Base-by-base conservation (phyloP, 2,888 invertebrate species). In the Drosophila longiperda region DNA sequence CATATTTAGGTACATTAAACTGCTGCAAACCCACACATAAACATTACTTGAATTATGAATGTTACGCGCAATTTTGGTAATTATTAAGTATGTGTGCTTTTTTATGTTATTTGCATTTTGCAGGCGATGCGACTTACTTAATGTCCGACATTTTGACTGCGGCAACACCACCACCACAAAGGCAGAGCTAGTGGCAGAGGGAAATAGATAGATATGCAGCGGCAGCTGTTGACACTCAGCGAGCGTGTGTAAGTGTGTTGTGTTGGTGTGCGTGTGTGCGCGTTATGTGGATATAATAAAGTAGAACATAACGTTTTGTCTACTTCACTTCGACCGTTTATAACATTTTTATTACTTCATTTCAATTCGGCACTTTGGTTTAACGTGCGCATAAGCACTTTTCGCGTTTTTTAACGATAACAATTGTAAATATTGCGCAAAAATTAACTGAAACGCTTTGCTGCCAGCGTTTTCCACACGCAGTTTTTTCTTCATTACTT, bases 61-160 rank as follows among this genome's bases (percentile, higher is more conserved):
- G 34, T n/a, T 11, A 38, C n/a, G 20, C 26, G 34, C n/a, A 42
- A 8, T 6, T 36, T 29, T 52, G 11, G 8, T 32, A 34, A 53
- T 20, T 52, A 52, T 55, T 23, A 9, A 33, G 33, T 49, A 54
- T 23, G 32, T 33, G 52, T 53, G 32, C 6, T 49, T 29, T 33
- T n/a, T 29, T 29, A 23, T 38, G 48, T 40, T 40, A 52, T 77
- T 60, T 75, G 57, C 45, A 55, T 60, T 75, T 76, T 66, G 6
- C 45, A 70, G 9, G 34, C 49, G 78, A 70, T 8, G 36, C 52
- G 79, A 92, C 92, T 91, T 91, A 91, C 91, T 91, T 91, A 82
- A 92, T 88, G 92, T 92, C 92, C 89, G 92, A 92, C 92, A 92
- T 92, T 92, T 92, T 92, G 91, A 82, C 66, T 73, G 75, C 68